These are phyloP conservation scores for Tapera naevia DNA, from an alignment of 2,797 vertebrate species.

Conservation along the genomic window DNA sequence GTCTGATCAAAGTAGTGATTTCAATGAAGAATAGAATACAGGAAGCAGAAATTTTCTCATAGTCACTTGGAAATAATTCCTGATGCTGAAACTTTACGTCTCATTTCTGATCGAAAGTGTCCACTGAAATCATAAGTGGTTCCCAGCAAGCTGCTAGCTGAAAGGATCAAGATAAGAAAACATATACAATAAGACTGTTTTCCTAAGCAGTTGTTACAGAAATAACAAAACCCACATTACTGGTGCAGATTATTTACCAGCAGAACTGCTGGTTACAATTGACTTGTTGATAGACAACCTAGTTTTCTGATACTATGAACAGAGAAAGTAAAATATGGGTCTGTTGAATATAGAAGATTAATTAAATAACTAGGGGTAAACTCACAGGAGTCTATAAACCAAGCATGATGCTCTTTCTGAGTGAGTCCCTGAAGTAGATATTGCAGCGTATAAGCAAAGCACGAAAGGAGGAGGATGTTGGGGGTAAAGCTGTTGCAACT, in stretches of 20 bases:
- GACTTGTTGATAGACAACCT: background rate
- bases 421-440: background rate
- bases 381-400: background rate
- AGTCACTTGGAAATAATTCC: background rate
- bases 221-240: background rate
- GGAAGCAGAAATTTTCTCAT: background rate
- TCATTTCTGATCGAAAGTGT: background rate
- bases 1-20: background rate
- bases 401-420: background rate
- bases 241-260: background rate
- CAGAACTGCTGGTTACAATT: background rate
- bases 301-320: background rate
- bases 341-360: background rate
- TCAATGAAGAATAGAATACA: background rate
- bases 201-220: background rate
- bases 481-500: background rate
- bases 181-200: background rate
- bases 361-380: background rate
- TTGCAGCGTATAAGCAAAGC: background rate
- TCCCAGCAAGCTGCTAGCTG: background rate
- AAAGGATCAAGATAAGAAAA: background rate
- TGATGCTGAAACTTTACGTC: background rate
- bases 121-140: background rate
- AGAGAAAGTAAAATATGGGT: background rate
- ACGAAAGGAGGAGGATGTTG: background rate